Evolutionary conservation across 2,113 vertebrate genomes (phyloP).

Genomic region (Brachypteracias leptosomus): DNA sequence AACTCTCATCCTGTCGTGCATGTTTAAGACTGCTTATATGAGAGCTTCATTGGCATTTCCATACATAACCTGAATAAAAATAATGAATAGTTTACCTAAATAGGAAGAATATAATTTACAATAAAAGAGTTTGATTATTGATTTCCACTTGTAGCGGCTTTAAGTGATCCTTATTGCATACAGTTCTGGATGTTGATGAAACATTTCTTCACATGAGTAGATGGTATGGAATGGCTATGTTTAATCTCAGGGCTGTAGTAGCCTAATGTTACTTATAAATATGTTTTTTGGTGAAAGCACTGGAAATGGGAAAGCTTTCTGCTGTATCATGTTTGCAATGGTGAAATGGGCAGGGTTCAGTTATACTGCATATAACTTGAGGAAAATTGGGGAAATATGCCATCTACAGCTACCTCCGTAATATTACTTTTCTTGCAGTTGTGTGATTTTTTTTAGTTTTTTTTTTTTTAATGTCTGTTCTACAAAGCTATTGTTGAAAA

Average conservation of each 20-base stretch:
- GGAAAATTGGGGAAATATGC: slow-evolving; percentile 15
- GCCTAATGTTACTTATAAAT: not conserved
- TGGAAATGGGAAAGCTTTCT: not conserved
- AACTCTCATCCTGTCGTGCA: not conserved
- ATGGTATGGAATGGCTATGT: not conserved
- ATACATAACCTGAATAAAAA: not conserved
- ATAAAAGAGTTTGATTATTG: not conserved
- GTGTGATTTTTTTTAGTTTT: too few relatives aligned
- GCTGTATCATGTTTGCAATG: not conserved
- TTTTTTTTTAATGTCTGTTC: not conserved
- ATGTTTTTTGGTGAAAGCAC: not conserved
- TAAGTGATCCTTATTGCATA: not conserved
- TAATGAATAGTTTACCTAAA: not conserved
- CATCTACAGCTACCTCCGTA: slow-evolving; percentile 8
- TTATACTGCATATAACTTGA: not conserved
- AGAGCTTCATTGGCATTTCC: not conserved
- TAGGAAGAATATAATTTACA: not conserved
- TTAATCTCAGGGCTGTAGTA: not conserved
- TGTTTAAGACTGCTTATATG: not conserved
- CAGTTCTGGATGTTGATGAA: not conserved
- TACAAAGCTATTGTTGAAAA: not conserved
- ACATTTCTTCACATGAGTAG: not conserved
- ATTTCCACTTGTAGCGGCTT: not conserved
- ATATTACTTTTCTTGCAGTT: not conserved
- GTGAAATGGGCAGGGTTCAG: not conserved